These are phyloP conservation scores for Coelopa frigida DNA, from an alignment of 1,140 invertebrate species.

Conservation along the genomic window DNA sequence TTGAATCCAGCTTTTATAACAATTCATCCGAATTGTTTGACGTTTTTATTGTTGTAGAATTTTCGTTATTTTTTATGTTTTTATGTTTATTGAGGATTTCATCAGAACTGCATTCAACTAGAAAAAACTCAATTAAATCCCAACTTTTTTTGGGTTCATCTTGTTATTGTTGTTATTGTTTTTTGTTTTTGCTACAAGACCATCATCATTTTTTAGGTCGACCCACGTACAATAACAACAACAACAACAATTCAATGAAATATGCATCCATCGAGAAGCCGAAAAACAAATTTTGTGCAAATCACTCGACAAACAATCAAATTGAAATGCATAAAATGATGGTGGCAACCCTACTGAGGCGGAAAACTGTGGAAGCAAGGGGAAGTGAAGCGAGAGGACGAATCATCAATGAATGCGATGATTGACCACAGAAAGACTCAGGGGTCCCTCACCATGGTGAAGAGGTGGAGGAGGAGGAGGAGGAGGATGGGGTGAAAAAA, in stretches of 20 bases:
- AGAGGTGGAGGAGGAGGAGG: too few species aligned
- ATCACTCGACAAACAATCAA: slow-evolving; percentile 39
- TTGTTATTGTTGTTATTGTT: neutral
- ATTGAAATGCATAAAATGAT: slow-evolving; percentile 41
- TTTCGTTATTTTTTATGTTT: slow-evolving; percentile 8
- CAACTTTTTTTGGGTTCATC: slow-evolving; percentile 7
- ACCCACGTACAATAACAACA: slow-evolving; percentile 14
- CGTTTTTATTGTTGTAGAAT: neutral
- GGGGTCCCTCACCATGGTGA: too few species aligned
- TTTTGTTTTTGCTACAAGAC: neutral
- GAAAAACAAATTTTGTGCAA: slow-evolving; percentile 38
- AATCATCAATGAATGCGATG: too few species aligned
- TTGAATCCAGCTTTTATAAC: too few species aligned
- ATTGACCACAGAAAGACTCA: too few species aligned
- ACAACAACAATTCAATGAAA: slow-evolving; percentile 1
- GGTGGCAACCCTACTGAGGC: slow-evolving; percentile 32
- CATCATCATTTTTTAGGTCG: too few species aligned
- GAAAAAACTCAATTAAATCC: slow-evolving; percentile 43
- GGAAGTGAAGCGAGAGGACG: slow-evolving; percentile 2
- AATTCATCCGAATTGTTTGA: slow-evolving; percentile 6
- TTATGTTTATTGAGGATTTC: slow-evolving; percentile 37
- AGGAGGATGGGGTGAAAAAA: too few species aligned
- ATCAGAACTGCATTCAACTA: slow-evolving; percentile 42
- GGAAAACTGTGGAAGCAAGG: slow-evolving; percentile 1
- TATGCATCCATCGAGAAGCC: slow-evolving; percentile 14